These are phyloP conservation scores for Gonatopus flavifemur DNA, from an alignment of 1,140 invertebrate genomes.

Conservation along the genomic window DNA sequence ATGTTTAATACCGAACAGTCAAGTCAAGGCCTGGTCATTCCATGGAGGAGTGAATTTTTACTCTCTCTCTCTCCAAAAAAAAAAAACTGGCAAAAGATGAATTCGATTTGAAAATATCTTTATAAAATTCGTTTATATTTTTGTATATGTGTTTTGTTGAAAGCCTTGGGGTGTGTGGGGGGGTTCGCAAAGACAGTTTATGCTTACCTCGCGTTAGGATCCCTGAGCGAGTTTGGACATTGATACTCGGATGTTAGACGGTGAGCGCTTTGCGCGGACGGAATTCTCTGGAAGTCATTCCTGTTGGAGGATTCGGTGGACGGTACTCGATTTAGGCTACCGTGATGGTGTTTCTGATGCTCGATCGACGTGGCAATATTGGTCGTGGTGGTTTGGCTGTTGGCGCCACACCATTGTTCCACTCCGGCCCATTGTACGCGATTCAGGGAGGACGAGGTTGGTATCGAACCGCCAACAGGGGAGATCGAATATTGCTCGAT, in stretches of 20 bases:
- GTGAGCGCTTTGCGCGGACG: constrained; percentile 43
- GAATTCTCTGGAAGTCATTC: constrained; percentile 47
- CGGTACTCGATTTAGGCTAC: constrained; percentile 47
- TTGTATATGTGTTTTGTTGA: too few species aligned
- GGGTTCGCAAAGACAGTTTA: constrained; percentile 51
- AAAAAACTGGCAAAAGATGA: too few species aligned
- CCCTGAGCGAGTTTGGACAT: constrained; percentile 44
- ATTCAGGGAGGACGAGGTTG: constrained; percentile 35
- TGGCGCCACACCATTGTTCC: too few species aligned
- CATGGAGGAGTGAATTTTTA: too few species aligned
- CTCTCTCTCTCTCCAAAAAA: too few species aligned
- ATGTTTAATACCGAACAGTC: too few species aligned
- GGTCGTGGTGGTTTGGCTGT: constrained; percentile 6
- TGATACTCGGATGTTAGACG: constrained; percentile 48
- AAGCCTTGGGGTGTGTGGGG: too few species aligned
- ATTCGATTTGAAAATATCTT: too few species aligned
- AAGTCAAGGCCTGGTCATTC: too few species aligned
- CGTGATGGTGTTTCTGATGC: constrained; percentile 40
- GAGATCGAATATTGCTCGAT: constrained; percentile 36
- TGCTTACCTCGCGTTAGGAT: constrained; percentile 54
- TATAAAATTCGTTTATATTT: too few species aligned
- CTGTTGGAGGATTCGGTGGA: constrained; percentile 39
- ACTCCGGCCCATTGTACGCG: too few species aligned
- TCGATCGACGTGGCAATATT: constrained; percentile 19
- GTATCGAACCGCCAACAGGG: constrained; percentile 28